A percentile compares a stretch with the other conserved stretches of the same genome.
phyloP scores from a whole-genome alignment of 2,797 vertebrate species.

The Molothrus aeneus region DNA sequence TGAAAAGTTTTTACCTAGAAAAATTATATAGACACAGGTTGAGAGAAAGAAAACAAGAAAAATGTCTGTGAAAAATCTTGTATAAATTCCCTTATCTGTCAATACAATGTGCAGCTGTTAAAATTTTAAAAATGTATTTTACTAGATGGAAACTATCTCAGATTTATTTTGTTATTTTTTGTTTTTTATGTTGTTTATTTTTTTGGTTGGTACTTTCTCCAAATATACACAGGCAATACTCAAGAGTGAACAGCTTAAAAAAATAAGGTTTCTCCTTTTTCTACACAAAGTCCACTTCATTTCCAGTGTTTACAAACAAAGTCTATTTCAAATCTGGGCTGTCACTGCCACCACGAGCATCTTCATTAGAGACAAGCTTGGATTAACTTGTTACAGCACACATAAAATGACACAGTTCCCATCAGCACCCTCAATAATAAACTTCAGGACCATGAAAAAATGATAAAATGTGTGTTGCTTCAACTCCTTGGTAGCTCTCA shows the following conservation, averaged over 20 bases:
- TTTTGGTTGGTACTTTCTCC: not conserved
- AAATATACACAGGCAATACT: not conserved
- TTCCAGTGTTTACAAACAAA: not conserved
- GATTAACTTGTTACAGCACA: not conserved
- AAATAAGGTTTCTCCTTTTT: not conserved
- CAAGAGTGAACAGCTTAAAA: not conserved
- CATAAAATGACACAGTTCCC: not conserved
- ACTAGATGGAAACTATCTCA: not conserved
- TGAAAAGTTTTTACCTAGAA: not conserved
- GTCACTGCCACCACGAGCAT: not conserved
- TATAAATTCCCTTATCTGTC: not conserved
- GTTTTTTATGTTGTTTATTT: too few species aligned
- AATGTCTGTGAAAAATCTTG: not conserved
- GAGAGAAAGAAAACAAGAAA: not conserved
- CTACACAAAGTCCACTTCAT: not conserved
- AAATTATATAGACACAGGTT: not conserved
- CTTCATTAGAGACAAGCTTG: not conserved
- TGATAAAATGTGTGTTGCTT: not conserved
- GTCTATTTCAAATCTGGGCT: not conserved
- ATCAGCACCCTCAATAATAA: not conserved
- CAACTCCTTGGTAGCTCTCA: not conserved
- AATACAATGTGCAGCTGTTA: not conserved
- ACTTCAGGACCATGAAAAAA: not conserved
- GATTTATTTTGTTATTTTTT: not conserved
- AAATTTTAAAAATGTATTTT: not conserved